Percentiles rank a stretch among this genome's conserved stretches.
phyloP scores from a whole-genome alignment of 2,113 vertebrate species.

The Gymnocephalus cernua region DNA sequence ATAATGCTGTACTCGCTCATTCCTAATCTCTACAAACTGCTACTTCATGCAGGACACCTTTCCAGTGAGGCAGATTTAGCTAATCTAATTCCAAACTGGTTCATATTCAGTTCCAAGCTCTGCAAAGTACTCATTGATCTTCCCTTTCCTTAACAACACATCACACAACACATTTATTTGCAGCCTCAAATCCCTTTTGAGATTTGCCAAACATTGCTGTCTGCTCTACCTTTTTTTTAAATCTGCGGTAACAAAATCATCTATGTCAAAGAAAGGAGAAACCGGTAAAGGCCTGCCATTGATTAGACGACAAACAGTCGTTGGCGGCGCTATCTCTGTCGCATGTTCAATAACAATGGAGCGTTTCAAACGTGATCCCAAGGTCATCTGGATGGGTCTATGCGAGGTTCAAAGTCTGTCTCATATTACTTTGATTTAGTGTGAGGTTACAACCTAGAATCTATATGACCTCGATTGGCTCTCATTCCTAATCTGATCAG shows the following conservation, averaged over 20 bases:
- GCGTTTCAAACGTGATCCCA: constrained; percentile 43
- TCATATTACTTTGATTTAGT: constrained; percentile 68
- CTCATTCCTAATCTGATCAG: constrained; percentile 60
- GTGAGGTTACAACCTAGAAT: constrained; percentile 60
- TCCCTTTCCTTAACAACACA: constrained; percentile 11
- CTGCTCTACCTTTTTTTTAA: constrained; percentile 2
- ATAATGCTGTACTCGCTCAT: too few species aligned
- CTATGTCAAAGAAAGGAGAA: constrained; percentile 4
- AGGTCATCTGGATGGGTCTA: constrained; percentile 37
- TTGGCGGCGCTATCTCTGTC: constrained; percentile 56
- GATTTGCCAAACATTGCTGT: constrained; percentile 12
- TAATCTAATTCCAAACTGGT: neutral
- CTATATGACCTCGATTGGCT: constrained; percentile 51
- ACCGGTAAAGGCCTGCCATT: constrained; percentile 33
- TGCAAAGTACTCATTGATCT: neutral
- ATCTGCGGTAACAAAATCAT: constrained; percentile 4
- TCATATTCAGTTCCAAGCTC: neutral
- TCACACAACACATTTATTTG: constrained; percentile 18
- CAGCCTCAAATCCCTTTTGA: constrained; percentile 20
- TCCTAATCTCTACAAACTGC: neutral
- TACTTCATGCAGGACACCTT: neutral
- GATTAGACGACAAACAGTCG: constrained; percentile 49
- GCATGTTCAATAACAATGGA: constrained; percentile 64
- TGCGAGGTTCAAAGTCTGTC: constrained; percentile 66
- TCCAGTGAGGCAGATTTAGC: neutral